Base-by-base conservation (phyloP, 2,888 invertebrate genomes). In the Hirtodrosophila alboralis region DNA sequence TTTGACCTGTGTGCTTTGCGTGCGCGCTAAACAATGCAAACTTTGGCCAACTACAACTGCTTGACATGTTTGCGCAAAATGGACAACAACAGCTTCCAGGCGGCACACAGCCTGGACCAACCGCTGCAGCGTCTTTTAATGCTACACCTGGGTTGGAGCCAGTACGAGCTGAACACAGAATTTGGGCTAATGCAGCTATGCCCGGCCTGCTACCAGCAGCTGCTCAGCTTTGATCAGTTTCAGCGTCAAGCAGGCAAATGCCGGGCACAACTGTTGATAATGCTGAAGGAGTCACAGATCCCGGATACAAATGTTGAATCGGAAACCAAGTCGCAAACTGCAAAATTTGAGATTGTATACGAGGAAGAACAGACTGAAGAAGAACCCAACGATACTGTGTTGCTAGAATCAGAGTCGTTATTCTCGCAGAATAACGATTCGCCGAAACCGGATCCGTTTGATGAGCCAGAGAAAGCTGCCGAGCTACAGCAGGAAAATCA, bases 31-130 rank as follows among this genome's bases (percentile, higher is more conserved):
- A 8, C 41, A 86, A 70, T 31, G 74, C 67, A 2, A 68, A 63
- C 18, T n/a, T 27, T 36, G 36, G 23, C 14, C 8, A 38, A 10
- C 30, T 18, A 70, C 36, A 54, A 81, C 34, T 88, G 88, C 47
- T 65, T 88, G 21, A 87, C 88, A 3, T 89, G 88, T 38, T 63
- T 88, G 51, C 53, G 57, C 1, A 70, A 75, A 47, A 28, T 87
- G 13, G 66, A 60, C 23, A 8, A 1, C 2, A 23, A 34, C 12
- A 40, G n/a, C 9, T 28, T 7, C 4, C 27, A 28, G 16, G 18
- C 5, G 31, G 45, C 38, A 41, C 65, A 27, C 26, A 10, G 8
- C 18, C 62, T 48, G 6, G 71, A 75, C 38, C 28, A 10, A 9
- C 53, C 79, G 9, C 37, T 87, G 40, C 60, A 68, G 21, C 60